Base-by-base conservation (phyloP, 2,888 invertebrate genomes). In the Eurytoma californica region DNA sequence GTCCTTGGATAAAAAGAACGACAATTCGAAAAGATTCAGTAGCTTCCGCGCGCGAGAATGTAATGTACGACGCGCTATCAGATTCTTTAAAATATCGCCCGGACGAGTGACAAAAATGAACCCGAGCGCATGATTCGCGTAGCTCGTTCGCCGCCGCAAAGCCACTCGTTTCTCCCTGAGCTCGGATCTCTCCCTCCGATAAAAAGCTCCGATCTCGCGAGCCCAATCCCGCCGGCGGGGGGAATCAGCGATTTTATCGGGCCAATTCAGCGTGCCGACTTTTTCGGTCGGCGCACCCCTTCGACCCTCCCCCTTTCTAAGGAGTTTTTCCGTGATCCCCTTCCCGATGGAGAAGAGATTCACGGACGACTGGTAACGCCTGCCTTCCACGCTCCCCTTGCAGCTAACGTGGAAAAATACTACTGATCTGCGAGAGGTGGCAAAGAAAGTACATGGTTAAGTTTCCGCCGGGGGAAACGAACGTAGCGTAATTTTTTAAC, bases 381-480 rank as follows among this genome's bases (percentile, higher is more conserved):
- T 14, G 1, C n/a, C 5, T 53, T n/a, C 4, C 53, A n/a, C 53
- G 53, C 14, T 49, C 49, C 14, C 12, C 49, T 49, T 9, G 49
- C 24, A 30, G 63, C 20, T 57, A 60, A 61, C 60, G 24, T 20
- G 53, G 79, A 72, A 80, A 80, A 80, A 73, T 80, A 80, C 80
- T 80, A 80, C 80, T 80, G 77, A 80, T 69, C 61, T 12, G 18
- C 24, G 24, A 70, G 66, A 68, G 24, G 16, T 49, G 18, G 13
- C n/a, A 72, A 61, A 66, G 24, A 20, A 60, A 60, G 28, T 24
- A 9, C 58, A 53, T n/a, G 53, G 53, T 53, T 14, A 39, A 39
- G 39, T 39, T 39, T 9, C 39, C 39, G 9, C 39, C 7, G 39
- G 39, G 39, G 39, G 9, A 39, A 39, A 39, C 39, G 39, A 39